Evolutionary conservation across 2,113 vertebrate genomes (phyloP), one percentile per base, ranked within the genome.

Genomic region (Gasterosteus aculeatus): DNA sequence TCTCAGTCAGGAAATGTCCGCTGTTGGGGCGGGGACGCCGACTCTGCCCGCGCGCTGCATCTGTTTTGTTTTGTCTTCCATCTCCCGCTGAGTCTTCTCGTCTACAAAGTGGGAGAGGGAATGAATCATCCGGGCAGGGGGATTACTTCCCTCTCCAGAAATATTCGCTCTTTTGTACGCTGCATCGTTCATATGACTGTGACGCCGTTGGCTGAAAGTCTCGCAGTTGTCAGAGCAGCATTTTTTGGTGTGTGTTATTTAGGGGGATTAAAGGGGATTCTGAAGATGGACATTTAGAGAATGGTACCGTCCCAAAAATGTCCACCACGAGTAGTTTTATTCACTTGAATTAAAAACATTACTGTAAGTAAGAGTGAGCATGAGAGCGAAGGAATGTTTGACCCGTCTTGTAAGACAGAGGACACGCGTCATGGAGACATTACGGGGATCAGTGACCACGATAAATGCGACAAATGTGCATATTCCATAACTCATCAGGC

Each of bases 21-120:
- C 56, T 56, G 54, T 47, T 75, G n/a, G 73, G 22, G 76, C 78
- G 77, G 78, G 79, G 58, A 75, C 62, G 56, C 26, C 22, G 65
- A 66, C 77, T 78, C 69, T 3, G 19, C 59, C 59, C 61, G 44
- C 61, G 51, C 10, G 14, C 68, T 44, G 69, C 75, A 54, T 74
- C 35, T 60, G 39, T 57, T 54, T 57, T 80, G 35, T 38, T 7
- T 26, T 38, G 35, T 38, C 35, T 80, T 77, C 62, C 68, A 61
- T 73, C 78, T 75, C 66, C 57, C 66, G 69, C 63, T 11, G 62
- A 65, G 53, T 82, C 75, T 22, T 74, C 80, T 84, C 49, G 83
- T 87, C 81, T 73, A 78, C 80, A 71, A 53, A 78, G 77, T 79
- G 78, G 73, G 75, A 83, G 73, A 85, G 62, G 79, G 72, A 82